A percentile compares a stretch with the other conserved stretches of the same genome.
These are phyloP conservation scores for Bruchidius siliquastri DNA, from an alignment of 2,888 invertebrate species.

Conservation along the genomic window DNA sequence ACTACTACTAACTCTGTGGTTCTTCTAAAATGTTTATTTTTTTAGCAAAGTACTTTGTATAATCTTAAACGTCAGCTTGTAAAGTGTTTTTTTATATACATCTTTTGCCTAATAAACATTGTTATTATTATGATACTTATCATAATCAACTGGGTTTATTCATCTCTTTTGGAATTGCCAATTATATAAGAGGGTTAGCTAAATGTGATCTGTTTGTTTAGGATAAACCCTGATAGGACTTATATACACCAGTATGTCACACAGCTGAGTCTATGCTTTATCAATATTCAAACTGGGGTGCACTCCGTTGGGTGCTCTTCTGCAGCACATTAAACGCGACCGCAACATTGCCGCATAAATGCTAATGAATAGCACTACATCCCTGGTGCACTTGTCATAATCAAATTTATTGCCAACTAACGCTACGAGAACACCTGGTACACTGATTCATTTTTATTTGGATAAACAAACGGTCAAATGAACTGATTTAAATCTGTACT, in stretches of 20 bases:
- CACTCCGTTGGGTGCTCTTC: background rate
- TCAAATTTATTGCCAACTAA: background rate
- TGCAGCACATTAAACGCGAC: background rate
- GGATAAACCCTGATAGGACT: background rate
- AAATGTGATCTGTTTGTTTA: background rate
- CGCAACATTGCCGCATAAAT: background rate
- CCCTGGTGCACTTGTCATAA: background rate
- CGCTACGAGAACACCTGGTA: background rate
- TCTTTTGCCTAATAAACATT: too few relatives aligned
- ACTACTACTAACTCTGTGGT: too few relatives aligned
- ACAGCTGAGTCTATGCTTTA: background rate
- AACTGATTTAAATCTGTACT: background rate
- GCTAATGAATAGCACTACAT: background rate
- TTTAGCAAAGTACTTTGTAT: too few relatives aligned
- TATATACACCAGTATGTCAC: slow-evolving; percentile 10
- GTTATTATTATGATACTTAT: too few relatives aligned
- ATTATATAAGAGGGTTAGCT: too few relatives aligned
- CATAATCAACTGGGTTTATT: too few relatives aligned
- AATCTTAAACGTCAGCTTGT: too few relatives aligned
- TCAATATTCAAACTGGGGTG: background rate
- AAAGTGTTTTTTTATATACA: too few relatives aligned
- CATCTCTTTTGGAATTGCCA: too few relatives aligned
- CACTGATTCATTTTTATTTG: background rate
- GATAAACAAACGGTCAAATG: background rate
- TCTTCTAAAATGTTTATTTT: too few relatives aligned